Base-by-base conservation (phyloP, 2,113 vertebrate genomes). In the Nymphicus hollandicus region DNA sequence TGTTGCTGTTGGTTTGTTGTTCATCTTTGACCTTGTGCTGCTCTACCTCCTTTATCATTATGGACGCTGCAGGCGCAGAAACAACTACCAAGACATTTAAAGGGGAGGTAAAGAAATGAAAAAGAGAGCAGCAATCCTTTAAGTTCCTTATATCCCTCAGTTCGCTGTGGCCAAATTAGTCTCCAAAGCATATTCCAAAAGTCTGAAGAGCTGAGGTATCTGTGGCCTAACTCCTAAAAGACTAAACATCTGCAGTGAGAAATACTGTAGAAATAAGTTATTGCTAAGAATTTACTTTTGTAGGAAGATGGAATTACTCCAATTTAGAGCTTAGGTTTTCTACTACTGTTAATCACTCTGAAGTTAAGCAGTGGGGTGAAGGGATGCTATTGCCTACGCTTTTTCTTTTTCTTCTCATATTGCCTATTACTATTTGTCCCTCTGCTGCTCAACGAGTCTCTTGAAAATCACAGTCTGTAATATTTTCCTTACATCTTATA, bases 41-140 rank as follows among this genome's bases (percentile, higher is more conserved):
- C 96, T 98, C 44, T 97, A 95, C 46, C 77, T 93, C 73, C 93
- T 97, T 77, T 93, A 97, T 43, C 94, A 93, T 39, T 94, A 96
- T 0, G 96, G 98, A 84, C 89, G 65, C 83, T 97, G 96, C 91
- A 97, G 97, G 89, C 72, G 17, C 76, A 98, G 96, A 93, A 97
- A 96, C 16, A 73, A 41, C 43, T 98, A 97, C 76, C 70, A 95
- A 68, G 95, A 93, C 78, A 91, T 98, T 84, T 97, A 93, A 97
- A 73, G 35, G 5, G 37, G 61, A 65, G 35, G 27, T 47, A 76
- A 86, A 94, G 44, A 55, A 58, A 81, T 19, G 7, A 39, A 28
- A 87, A 58, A 23, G 11, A 92, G 39, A 83, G 20, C 15, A 76
- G 18, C 65, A 74, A 70, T 56, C 50, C 80, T 79, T 92, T 43